Percentiles rank a stretch among this genome's conserved stretches.
Evolutionary conservation across 1,140 invertebrate genomes (phyloP).

Genomic region (Chelonus insularis): DNA sequence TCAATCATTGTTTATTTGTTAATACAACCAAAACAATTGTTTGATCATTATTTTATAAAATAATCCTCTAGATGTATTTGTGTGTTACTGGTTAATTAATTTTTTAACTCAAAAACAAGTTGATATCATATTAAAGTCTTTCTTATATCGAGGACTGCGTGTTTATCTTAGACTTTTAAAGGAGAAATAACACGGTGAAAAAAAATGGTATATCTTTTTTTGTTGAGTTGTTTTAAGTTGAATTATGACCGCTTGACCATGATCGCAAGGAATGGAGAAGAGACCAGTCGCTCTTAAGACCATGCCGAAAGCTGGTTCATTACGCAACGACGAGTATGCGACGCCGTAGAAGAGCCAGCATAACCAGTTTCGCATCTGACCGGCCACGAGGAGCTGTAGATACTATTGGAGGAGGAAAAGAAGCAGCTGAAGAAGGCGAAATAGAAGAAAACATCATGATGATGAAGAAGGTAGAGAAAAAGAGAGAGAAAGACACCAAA

Average conservation of each 20-base stretch:
- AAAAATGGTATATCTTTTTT: background rate
- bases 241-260: background rate
- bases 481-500: background rate
- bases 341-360: conserved; percentile 8
- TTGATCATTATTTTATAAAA: too few relatives aligned
- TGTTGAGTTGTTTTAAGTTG: background rate
- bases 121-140: too few relatives aligned
- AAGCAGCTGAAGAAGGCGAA: conserved; percentile 4
- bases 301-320: conserved; percentile 34
- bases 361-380: conserved; percentile 10
- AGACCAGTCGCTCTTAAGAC: conserved; percentile 24
- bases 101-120: background rate
- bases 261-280: background rate
- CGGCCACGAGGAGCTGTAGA: background rate
- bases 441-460: background rate
- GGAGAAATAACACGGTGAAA: background rate
- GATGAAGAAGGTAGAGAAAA: background rate
- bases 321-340: conserved; percentile 22
- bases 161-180: background rate
- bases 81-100: background rate
- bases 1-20: too few relatives aligned
- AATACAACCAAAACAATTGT: too few relatives aligned
- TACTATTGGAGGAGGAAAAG: background rate
- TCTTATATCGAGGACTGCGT: too few relatives aligned
- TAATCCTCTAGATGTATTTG: too few relatives aligned